These are phyloP conservation scores for Drosophila mayri DNA, from an alignment of 1,140 invertebrate genomes.

Conservation along the genomic window DNA sequence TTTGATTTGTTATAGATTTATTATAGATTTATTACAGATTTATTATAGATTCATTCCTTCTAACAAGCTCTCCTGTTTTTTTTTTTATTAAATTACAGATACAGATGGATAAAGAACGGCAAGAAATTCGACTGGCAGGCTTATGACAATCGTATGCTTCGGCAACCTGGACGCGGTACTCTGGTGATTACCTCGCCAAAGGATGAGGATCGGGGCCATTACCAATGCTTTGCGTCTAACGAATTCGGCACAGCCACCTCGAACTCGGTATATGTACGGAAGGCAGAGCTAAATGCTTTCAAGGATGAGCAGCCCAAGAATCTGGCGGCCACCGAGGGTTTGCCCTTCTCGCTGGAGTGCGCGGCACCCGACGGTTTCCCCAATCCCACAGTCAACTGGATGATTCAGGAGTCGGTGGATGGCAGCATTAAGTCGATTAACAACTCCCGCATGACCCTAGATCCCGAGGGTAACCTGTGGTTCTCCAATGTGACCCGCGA, in stretches of 20 bases:
- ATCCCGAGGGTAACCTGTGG: constrained; percentile 97
- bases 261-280: constrained; percentile 97
- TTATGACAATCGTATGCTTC: constrained; percentile 96
- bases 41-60: too few species aligned
- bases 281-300: constrained; percentile 96
- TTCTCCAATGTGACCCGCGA: constrained; percentile 95
- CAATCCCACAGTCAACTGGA: constrained; percentile 97
- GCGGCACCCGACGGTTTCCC: constrained; percentile 97
- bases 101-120: constrained; percentile 98
- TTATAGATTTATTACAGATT: too few species aligned
- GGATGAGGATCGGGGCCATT: constrained; percentile 97
- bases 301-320: constrained; percentile 90
- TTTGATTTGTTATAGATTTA: neutral
- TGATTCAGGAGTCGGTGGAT: constrained; percentile 90
- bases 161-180: constrained; percentile 96
- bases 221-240: constrained; percentile 98
- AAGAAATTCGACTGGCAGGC: constrained; percentile 95
- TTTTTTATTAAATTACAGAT: constrained; percentile 87
- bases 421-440: constrained; percentile 95
- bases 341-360: constrained; percentile 94
- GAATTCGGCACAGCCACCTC: constrained; percentile 97
- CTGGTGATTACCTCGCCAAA: constrained; percentile 94
- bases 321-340: constrained; percentile 92
- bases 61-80: neutral
- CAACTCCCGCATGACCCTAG: constrained; percentile 96